phyloP scores from a whole-genome alignment of 2,113 vertebrate species.

The Paratilapia polleni region DNA sequence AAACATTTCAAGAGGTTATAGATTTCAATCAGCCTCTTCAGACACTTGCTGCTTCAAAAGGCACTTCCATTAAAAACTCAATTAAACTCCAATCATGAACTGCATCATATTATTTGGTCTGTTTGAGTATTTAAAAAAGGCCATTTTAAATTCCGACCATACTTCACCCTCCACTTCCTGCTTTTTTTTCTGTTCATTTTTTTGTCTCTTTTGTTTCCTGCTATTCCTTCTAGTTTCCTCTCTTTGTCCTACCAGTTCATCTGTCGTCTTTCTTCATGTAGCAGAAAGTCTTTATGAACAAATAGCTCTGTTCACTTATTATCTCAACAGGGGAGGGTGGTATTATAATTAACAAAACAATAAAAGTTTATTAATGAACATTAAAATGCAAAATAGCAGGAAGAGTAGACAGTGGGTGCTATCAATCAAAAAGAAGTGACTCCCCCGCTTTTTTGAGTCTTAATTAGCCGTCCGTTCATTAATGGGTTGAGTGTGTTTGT shows the following conservation, averaged over 20 bases:
- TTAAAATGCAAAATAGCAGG: conserved; percentile 98
- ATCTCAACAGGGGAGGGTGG: conserved; percentile 85
- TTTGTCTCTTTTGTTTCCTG: conserved; percentile 13
- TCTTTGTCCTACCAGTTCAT: conserved; percentile 31
- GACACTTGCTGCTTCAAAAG: conserved; percentile 45
- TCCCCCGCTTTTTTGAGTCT: conserved; percentile 97
- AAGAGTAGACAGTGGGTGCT: conserved; percentile 83
- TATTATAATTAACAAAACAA: conserved; percentile 99
- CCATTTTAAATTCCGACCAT: background rate
- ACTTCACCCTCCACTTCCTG: background rate
- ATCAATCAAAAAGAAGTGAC: conserved; percentile 92
- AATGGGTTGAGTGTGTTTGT: conserved; percentile 87
- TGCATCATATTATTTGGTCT: conserved; percentile 11
- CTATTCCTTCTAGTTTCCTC: conserved; percentile 5
- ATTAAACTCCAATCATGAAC: conserved; percentile 23
- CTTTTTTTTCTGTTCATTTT: conserved; percentile 32
- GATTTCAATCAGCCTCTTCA: conserved; percentile 19
- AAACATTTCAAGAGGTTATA: conserved; percentile 22
- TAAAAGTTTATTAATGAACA: conserved; percentile 99
- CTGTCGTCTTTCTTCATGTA: conserved; percentile 65
- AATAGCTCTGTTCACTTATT: conserved; percentile 79
- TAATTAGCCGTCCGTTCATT: conserved; percentile 93
- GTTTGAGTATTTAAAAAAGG: conserved; percentile 11
- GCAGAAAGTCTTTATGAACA: conserved; percentile 72
- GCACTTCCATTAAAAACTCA: conserved; percentile 10